phyloP scores from a whole-genome alignment of 2,113 vertebrate genomes.

The Salvelinus alpinus region DNA sequence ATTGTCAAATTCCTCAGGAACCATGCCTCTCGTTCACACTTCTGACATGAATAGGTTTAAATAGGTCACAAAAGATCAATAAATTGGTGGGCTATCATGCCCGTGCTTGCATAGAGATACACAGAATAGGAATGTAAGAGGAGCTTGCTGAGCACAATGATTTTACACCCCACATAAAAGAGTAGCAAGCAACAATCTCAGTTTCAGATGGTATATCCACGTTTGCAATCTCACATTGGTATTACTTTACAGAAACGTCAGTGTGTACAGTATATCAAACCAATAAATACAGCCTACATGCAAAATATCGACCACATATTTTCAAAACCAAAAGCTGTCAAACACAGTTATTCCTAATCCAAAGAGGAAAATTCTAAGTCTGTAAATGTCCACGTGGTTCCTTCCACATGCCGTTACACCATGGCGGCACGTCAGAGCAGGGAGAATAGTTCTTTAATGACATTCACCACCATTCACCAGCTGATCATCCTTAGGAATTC shows the following conservation, averaged over 20 bases:
- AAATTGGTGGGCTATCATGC: background rate
- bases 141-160: background rate
- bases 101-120: background rate
- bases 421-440: background rate
- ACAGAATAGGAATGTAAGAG: background rate
- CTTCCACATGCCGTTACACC: conserved; percentile 10
- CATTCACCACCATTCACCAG: conserved; percentile 23
- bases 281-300: no score
- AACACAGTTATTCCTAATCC: no score
- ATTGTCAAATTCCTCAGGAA: background rate
- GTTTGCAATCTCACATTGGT: no score
- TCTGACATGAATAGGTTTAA: background rate
- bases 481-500: conserved; percentile 34
- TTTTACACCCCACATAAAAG: background rate
- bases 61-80: background rate
- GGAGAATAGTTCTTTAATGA: conserved; percentile 16
- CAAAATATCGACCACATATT: no score
- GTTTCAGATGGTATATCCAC: background rate
- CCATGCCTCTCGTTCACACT: background rate
- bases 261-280: no score
- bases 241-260: no score
- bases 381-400: background rate
- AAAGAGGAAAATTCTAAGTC: background rate
- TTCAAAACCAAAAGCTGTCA: no score
- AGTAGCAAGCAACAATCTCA: background rate